Evolutionary conservation across 1,140 invertebrate genomes (phyloP).

Genomic region (Pogonomyrmex californicus): DNA sequence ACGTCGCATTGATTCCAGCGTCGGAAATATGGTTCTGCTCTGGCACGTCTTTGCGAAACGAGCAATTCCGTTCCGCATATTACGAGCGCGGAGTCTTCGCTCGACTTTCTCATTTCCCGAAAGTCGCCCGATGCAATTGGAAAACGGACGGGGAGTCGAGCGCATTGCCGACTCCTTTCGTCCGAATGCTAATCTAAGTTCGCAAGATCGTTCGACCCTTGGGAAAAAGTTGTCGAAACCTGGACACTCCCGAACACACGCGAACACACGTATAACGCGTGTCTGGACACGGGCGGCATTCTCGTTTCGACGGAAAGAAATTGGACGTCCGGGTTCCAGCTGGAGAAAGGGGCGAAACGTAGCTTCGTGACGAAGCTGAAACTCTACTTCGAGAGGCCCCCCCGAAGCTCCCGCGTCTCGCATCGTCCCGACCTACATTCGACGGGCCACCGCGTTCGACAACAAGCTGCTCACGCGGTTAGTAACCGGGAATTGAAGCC

Average conservation of each 20-base stretch:
- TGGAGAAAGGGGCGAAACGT: background rate
- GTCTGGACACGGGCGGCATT: background rate
- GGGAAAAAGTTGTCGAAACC: background rate
- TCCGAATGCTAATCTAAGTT: background rate
- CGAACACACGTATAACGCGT: constrained; percentile 37
- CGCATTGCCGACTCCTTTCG: background rate
- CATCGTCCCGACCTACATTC: constrained; percentile 54
- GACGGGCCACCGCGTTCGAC: constrained; percentile 37
- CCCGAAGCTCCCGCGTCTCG: constrained; percentile 6
- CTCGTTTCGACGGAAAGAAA: constrained; percentile 39
- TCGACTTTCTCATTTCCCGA: constrained; percentile 2
- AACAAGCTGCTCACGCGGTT: constrained; percentile 57
- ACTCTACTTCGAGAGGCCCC: constrained; percentile 9
- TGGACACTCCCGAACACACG: background rate
- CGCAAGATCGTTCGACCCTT: constrained; percentile 9
- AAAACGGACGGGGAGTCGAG: background rate
- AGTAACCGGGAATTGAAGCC: constrained; percentile 22
- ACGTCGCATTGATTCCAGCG: background rate
- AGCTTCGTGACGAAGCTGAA: constrained; percentile 17
- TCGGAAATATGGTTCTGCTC: background rate
- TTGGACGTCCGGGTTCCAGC: constrained; percentile 17
- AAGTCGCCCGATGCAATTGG: background rate
- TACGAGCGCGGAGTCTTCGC: background rate
- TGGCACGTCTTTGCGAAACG: background rate
- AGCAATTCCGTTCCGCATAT: background rate